Conservation (phyloP, 2,888 invertebrate species). For the Acanthosepion lycidas region DNA sequence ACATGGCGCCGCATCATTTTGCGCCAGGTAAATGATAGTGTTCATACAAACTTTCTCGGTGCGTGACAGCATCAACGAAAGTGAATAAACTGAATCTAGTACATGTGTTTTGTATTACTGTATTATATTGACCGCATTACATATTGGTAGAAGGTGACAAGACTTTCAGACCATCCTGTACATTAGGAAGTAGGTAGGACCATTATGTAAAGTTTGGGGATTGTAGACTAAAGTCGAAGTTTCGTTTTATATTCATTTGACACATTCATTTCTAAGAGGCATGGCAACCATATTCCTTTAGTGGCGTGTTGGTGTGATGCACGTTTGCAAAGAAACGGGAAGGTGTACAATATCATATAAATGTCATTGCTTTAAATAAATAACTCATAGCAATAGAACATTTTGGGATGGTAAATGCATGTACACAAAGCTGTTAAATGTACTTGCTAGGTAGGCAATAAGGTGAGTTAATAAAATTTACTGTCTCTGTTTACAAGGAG, state of each 20-base stretch:
- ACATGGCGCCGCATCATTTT: too few species aligned
- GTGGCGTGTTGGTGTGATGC: too few species aligned
- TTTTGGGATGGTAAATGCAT: too few species aligned
- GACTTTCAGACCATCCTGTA: too few species aligned
- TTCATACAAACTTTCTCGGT: too few species aligned
- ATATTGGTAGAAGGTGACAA: too few species aligned
- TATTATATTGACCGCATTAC: too few species aligned
- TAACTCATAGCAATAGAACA: background rate
- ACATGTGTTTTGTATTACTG: too few species aligned
- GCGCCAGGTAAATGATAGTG: too few species aligned
- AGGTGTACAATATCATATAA: background rate
- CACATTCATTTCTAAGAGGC: background rate
- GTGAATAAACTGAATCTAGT: too few species aligned
- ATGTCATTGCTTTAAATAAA: background rate
- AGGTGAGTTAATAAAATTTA: background rate
- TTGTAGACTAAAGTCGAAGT: background rate
- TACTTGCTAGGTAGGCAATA: background rate
- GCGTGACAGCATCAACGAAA: too few species aligned
- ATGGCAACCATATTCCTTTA: background rate
- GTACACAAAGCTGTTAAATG: background rate
- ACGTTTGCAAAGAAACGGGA: background rate
- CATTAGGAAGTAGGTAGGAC: too few species aligned
- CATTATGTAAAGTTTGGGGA: background rate
- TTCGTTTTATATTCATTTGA: background rate
- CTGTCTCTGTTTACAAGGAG: background rate